Conservation (phyloP, 2,888 invertebrate genomes). For the Nasonovia ribisnigri region DNA sequence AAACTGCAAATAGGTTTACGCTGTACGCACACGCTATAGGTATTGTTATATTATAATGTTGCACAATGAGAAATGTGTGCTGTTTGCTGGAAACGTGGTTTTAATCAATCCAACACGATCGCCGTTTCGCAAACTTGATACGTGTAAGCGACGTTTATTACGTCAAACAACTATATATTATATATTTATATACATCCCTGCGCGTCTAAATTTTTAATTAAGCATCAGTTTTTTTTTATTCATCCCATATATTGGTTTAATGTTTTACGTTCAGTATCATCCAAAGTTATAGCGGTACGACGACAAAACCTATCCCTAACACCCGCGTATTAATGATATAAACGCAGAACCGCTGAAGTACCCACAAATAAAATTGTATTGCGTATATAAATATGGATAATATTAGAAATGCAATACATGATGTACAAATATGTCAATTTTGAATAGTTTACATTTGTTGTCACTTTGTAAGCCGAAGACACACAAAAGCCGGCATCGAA, state of each 20-base stretch:
- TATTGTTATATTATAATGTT: background rate
- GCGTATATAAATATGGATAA: background rate
- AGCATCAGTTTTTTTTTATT: background rate
- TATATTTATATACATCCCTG: background rate
- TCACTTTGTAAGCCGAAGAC: background rate
- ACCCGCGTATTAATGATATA: background rate
- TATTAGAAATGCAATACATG: background rate
- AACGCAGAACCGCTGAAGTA: background rate
- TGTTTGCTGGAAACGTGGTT: background rate
- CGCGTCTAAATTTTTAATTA: background rate
- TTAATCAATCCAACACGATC: background rate
- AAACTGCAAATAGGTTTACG: background rate
- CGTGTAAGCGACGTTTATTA: background rate
- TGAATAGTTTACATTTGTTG: background rate
- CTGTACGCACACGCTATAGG: too few relatives aligned
- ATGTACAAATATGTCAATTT: background rate
- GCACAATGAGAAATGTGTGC: background rate
- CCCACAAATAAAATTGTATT: background rate
- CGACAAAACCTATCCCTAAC: background rate
- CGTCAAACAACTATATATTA: background rate
- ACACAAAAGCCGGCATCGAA: background rate
- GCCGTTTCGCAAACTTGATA: background rate
- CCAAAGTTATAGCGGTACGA: background rate
- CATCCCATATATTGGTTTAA: background rate
- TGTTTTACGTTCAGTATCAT: background rate